Percentiles rank a stretch among this genome's conserved stretches.
Evolutionary conservation across 2,113 vertebrate species (phyloP).

Genomic region (Notarius lentiginosus): DNA sequence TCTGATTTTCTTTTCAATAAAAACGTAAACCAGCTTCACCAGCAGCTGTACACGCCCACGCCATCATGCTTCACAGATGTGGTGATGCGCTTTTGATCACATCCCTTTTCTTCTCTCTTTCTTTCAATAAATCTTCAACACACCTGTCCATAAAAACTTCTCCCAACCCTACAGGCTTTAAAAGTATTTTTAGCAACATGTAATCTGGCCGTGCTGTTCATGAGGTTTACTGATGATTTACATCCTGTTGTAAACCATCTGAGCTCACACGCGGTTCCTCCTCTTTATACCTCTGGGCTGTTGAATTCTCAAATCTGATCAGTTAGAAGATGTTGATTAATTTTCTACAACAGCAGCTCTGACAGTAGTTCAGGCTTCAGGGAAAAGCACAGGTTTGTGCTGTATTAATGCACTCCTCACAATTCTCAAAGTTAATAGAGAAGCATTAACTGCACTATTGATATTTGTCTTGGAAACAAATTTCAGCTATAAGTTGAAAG

Average conservation of each 20-base stretch:
- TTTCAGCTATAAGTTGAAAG: neutral
- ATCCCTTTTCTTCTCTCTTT: neutral
- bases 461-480: neutral
- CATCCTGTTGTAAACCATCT: neutral
- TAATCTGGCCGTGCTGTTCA: slow-evolving; percentile 7
- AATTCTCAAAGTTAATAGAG: neutral
- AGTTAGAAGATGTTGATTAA: too few relatives aligned
- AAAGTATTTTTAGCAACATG: slow-evolving; percentile 4
- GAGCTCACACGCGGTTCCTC: neutral
- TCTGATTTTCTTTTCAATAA: neutral
- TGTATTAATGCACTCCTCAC: neutral
- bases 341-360: too few relatives aligned
- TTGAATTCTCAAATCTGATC: too few relatives aligned
- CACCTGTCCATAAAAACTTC: neutral
- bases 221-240: neutral
- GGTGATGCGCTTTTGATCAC: neutral
- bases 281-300: neutral
- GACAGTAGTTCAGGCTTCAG: neutral
- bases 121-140: slow-evolving; percentile 13
- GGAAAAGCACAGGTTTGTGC: neutral
- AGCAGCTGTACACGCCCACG: neutral
- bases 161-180: neutral
- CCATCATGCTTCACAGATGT: slow-evolving; percentile 2
- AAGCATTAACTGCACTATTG: neutral
- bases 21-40: neutral